Percentiles rank a stretch among this genome's conserved stretches.
These are phyloP conservation scores for Coelinius sp. DNA, from an alignment of 2,888 invertebrate species.

Conservation along the genomic window DNA sequence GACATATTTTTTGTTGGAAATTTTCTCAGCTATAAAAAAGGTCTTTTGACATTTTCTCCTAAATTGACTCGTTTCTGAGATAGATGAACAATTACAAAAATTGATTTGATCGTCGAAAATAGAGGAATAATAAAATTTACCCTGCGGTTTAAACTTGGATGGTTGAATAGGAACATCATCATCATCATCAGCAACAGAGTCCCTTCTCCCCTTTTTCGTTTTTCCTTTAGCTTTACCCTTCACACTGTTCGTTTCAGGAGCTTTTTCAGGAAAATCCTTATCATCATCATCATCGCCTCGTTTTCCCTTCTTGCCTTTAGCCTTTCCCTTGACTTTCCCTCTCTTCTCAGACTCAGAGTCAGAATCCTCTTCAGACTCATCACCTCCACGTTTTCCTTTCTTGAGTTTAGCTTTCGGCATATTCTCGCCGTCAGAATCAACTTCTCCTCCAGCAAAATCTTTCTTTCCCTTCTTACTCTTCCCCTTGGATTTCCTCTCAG, in stretches of 20 bases:
- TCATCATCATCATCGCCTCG: slow-evolving; percentile 55
- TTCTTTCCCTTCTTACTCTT: slow-evolving; percentile 55
- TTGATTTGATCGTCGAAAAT: too few species aligned
- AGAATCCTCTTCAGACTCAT: slow-evolving; percentile 72
- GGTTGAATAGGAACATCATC: slow-evolving; percentile 42
- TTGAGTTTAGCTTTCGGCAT: slow-evolving; percentile 52
- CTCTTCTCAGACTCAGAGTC: slow-evolving; percentile 60
- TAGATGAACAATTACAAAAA: too few species aligned
- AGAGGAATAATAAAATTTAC: slow-evolving; percentile 23
- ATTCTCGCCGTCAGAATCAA: slow-evolving; percentile 52
- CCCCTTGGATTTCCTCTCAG: slow-evolving; percentile 49
- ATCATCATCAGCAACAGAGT: slow-evolving; percentile 66
- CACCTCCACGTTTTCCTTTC: slow-evolving; percentile 68
- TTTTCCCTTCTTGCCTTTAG: slow-evolving; percentile 64
- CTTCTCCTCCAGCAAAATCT: slow-evolving; percentile 48
- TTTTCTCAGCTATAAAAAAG: too few species aligned
- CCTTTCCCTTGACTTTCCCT: slow-evolving; percentile 69
- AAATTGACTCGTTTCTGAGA: not conserved
- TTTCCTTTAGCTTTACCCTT: slow-evolving; percentile 57
- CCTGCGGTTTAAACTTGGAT: slow-evolving; percentile 39
- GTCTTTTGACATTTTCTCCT: too few species aligned
- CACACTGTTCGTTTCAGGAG: slow-evolving; percentile 41
- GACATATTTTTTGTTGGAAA: too few species aligned
- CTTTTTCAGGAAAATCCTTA: slow-evolving; percentile 47
- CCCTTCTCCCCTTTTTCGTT: slow-evolving; percentile 66